Evolutionary conservation across 2,888 invertebrate genomes (phyloP), one percentile per base, ranked within the genome.

Genomic region (Acrobasis consociella): DNA sequence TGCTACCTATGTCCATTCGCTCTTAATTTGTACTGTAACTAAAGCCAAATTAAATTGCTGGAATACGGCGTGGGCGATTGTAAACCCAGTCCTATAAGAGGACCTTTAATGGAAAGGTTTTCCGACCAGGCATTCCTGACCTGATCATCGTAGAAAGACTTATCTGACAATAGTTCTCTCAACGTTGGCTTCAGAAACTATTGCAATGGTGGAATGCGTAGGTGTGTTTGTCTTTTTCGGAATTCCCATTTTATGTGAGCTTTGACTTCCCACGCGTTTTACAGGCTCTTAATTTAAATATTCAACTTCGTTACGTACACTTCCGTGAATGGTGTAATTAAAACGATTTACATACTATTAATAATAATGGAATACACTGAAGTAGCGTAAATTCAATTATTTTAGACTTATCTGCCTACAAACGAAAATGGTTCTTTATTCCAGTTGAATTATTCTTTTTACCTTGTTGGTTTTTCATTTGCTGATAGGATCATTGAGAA

Each of bases 211-310:
- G 38, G 38, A 55, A 38, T 55, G 38, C 42, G 56, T 56, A 13
- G 56, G 56, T 42, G 56, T 56, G 56, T 56, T 56, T 55, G 15
- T 39, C 39, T 56, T 56, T 42, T 56, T 56, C 22, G 46, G 56
- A 31, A 58, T 58, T 38, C 38, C 16, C 16, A 59, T 16, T 59
- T 50, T 59, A 16, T 37, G 16, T 1, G 2, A 38, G 16, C 38
- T 38, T 59, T 50, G 39, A 50, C 37, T 49, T 16, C 38, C 38
- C 50, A 38, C 59, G 58, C 58, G 17, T 16, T 38, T 56, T 58
- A 15, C n/a, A 49, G 49, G 17, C 50, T 9, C 13, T 11, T 38
- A 59, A 59, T 59, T 49, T 22, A 59, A 37, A 50, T 49, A 49
- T 50, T 22, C 22, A 13, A 31, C 52, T 55, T 16, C 16, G 55